phyloP scores from a whole-genome alignment of 2,113 vertebrate species.

The human (Homo sapiens) region GRCh38 chr3:27402001-27402500 shows the following conservation, averaged over 20 bases:
- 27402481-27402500: too few species aligned
- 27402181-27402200: not conserved
- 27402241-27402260: not conserved
- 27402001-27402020: not conserved
- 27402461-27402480: too few species aligned
- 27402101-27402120: not conserved
- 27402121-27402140: not conserved
- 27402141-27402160: not conserved
- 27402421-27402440: too few species aligned
- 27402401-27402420: not conserved
- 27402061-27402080: too few species aligned
- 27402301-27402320: slow-evolving; percentile 5
- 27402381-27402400: not conserved
- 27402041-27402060: not conserved
- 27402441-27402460: too few species aligned
- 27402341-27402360: not conserved
- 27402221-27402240: not conserved
- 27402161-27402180: not conserved
- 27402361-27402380: not conserved
- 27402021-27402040: not conserved
- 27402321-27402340: slow-evolving; percentile 19
- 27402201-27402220: not conserved
- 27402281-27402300: not conserved
- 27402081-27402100: not conserved
- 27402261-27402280: not conserved